Conservation (phyloP, 2,797 vertebrate species). For the Anguilla megastoma region DNA sequence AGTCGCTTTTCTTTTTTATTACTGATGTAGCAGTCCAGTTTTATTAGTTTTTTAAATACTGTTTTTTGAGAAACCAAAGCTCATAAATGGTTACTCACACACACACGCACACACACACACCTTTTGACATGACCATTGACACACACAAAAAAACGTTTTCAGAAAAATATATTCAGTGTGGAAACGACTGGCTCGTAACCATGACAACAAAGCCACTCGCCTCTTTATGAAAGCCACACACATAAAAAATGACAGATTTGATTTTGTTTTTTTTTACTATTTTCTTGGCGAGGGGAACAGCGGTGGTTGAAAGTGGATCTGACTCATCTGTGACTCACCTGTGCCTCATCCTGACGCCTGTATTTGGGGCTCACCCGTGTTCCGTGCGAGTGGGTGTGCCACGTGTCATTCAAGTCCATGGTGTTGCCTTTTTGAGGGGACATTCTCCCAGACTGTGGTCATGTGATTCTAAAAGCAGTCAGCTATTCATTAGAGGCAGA, state of each 20-base stretch:
- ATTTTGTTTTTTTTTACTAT: too few species aligned
- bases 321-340: neutral
- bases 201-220: too few species aligned
- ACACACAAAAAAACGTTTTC: neutral
- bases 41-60: neutral
- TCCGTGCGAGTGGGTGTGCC: neutral
- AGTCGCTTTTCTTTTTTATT: too few species aligned
- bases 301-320: too few species aligned
- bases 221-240: neutral
- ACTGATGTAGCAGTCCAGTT: too few species aligned
- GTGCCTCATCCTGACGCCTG: neutral
- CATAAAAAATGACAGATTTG: constrained; percentile 5
- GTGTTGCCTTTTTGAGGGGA: too few species aligned
- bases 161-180: neutral
- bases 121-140: neutral
- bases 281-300: too few species aligned
- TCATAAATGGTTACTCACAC: neutral
- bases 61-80: neutral
- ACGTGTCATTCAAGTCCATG: neutral
- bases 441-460: too few species aligned
- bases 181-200: neutral
- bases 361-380: neutral
- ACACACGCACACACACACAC: neutral
- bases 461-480: too few species aligned
- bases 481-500: too few species aligned